Evolutionary conservation across 2,797 vertebrate genomes (phyloP).

Genomic region (Acipenser ruthenus): DNA sequence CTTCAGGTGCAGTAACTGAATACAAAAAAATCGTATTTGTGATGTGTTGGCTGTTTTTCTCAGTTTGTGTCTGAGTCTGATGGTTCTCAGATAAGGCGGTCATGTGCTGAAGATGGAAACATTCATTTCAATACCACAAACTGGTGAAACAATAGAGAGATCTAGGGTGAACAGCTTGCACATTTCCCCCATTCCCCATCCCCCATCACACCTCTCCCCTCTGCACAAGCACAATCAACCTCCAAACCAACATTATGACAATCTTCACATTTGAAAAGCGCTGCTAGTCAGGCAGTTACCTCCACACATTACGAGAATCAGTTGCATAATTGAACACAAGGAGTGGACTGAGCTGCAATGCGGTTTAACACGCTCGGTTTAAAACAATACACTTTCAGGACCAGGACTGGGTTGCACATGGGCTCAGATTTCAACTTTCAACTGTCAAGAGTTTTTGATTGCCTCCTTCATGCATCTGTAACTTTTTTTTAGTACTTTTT

Average conservation of each 20-base stretch:
- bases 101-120: constrained; percentile 7
- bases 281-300: neutral
- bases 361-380: neutral
- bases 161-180: neutral
- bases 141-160: constrained; percentile 6
- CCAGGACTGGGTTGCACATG: too few species aligned
- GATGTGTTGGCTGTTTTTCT: neutral
- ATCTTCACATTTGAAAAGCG: constrained; percentile 5
- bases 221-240: neutral
- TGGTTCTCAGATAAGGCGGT: neutral
- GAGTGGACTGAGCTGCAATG: neutral
- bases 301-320: neutral
- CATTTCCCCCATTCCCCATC: neutral
- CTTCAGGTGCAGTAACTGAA: too few species aligned
- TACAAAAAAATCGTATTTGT: neutral
- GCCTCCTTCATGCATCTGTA: too few species aligned
- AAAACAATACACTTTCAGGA: too few species aligned
- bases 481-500: too few species aligned
- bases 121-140: constrained; percentile 18
- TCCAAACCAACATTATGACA: neutral
- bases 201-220: constrained; percentile 1
- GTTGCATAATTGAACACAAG: neutral
- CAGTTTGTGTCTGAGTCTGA: neutral
- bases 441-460: too few species aligned
- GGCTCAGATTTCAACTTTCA: too few species aligned